These are phyloP conservation scores for Takifugu bimaculatus DNA, from an alignment of 2,113 vertebrate species.

Conservation along the genomic window DNA sequence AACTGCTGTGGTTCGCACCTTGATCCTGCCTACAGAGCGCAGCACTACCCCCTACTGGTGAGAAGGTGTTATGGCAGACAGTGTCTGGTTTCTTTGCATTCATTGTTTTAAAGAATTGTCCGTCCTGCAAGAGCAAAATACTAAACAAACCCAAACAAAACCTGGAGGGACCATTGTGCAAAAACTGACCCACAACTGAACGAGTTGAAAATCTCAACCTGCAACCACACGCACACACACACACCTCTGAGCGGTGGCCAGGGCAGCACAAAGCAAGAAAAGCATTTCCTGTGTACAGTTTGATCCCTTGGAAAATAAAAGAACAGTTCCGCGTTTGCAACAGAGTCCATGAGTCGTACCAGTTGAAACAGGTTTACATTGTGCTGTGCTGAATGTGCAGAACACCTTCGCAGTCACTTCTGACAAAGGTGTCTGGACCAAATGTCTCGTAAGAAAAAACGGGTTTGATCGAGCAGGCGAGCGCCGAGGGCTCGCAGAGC, in stretches of 20 bases:
- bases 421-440: slow-evolving; percentile 36
- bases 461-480: slow-evolving; percentile 43
- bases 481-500: slow-evolving; percentile 2
- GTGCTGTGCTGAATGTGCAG: slow-evolving; percentile 67
- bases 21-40: slow-evolving; percentile 16
- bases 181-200: slow-evolving; percentile 29
- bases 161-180: slow-evolving; percentile 47
- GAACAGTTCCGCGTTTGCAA: slow-evolving; percentile 55
- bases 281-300: slow-evolving; percentile 59
- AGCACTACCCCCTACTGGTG: slow-evolving; percentile 47
- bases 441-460: slow-evolving; percentile 35
- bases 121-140: not conserved
- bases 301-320: slow-evolving; percentile 57
- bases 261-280: slow-evolving; percentile 52
- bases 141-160: slow-evolving; percentile 17
- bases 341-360: slow-evolving; percentile 37
- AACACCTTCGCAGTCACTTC: slow-evolving; percentile 44
- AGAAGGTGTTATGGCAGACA: slow-evolving; percentile 44
- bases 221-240: slow-evolving; percentile 9
- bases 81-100: slow-evolving; percentile 37
- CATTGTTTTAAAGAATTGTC: not conserved
- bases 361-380: slow-evolving; percentile 60
- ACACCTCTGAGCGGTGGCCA: slow-evolving; percentile 35
- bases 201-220: slow-evolving; percentile 22
- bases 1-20: slow-evolving; percentile 51